A percentile compares a stretch with the other conserved stretches of the same genome.
Evolutionary conservation across 2,797 vertebrate genomes (phyloP).

Genomic region (Somateria mollissima): DNA sequence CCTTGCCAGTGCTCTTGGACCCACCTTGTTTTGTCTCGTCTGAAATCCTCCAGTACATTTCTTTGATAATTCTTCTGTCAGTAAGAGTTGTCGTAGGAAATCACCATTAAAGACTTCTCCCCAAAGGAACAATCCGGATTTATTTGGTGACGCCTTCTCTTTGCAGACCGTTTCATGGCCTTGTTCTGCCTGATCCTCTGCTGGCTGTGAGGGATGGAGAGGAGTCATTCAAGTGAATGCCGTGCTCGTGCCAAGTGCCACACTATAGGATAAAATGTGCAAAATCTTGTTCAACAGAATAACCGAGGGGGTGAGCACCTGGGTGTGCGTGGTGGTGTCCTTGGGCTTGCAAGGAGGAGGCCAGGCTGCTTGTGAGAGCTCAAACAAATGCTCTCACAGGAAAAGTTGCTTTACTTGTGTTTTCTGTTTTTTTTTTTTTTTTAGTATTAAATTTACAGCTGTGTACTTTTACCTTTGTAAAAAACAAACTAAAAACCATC

Average conservation of each 20-base stretch:
- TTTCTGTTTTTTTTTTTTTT: not conserved
- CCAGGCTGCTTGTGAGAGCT: not conserved
- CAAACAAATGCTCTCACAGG: not conserved
- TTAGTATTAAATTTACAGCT: not conserved
- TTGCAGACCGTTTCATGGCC: not conserved
- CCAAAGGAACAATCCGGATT: not conserved
- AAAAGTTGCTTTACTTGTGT: not conserved
- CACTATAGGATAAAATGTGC: not conserved
- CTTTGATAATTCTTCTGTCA: not conserved
- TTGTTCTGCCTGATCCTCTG: not conserved
- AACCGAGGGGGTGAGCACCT: fast-evolving
- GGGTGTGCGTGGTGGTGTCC: not conserved
- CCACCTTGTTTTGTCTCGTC: conserved; percentile 4
- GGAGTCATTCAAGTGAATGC: not conserved
- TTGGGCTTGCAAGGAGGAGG: not conserved
- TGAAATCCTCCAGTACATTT: not conserved
- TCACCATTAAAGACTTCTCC: not conserved
- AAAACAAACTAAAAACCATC: not conserved
- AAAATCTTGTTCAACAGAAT: not conserved
- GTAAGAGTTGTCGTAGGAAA: not conserved
- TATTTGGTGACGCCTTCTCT: not conserved
- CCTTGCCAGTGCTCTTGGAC: conserved; percentile 7
- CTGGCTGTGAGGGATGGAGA: not conserved
- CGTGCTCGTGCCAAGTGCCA: fast-evolving
- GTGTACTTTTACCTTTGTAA: not conserved